Evolutionary conservation across 2,888 invertebrate genomes (phyloP), one percentile per base, ranked within the genome.

Genomic region (Ligdia adustata): DNA sequence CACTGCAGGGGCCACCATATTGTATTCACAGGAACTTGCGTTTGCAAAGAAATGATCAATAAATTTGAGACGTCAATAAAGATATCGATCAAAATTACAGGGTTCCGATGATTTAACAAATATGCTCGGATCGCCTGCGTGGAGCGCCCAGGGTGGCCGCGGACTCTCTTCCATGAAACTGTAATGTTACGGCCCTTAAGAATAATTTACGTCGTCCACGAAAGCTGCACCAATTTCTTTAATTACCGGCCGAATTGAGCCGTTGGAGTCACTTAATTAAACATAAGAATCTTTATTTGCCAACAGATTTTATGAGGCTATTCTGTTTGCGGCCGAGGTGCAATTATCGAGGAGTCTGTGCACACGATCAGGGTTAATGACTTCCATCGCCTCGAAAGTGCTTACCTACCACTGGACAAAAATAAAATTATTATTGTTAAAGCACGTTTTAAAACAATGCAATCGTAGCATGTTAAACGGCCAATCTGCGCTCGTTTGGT

Each of bases 31-130:
- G 71, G 74, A 74, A 80, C 74, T 71, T 75, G 73, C 76, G 79
- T 84, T 85, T 86, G 84, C 75, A 80, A 85, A 83, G 82, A 86
- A 88, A 87, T 86, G 79, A 78, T 83, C 87, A 86, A 89, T 89
- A 90, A 90, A 88, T 88, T 85, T 82, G 78, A 75, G 72, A 82
- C 74, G 78, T 82, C 86, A 84, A 84, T 89, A 87, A 90, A 89
- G 90, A 90, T 90, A 89, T 88, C 83, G 88, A 90, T 90, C 90
- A 89, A 90, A 90, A 90, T 90, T 90, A 89, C 78, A 88, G 89
- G 88, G 86, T 82, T 79, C 77, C 71, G 86, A 85, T 88, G 88
- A 83, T 89, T 88, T 89, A 87, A 88, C 88, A 89, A 89, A 87
- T 87, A 88, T 77, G 83, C 81, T 70, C 66, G 69, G 81, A 78